Evolutionary conservation across 1,140 invertebrate genomes (phyloP), one percentile per base, ranked within the genome.

Genomic region (Pogonognathellus flavescens): DNA sequence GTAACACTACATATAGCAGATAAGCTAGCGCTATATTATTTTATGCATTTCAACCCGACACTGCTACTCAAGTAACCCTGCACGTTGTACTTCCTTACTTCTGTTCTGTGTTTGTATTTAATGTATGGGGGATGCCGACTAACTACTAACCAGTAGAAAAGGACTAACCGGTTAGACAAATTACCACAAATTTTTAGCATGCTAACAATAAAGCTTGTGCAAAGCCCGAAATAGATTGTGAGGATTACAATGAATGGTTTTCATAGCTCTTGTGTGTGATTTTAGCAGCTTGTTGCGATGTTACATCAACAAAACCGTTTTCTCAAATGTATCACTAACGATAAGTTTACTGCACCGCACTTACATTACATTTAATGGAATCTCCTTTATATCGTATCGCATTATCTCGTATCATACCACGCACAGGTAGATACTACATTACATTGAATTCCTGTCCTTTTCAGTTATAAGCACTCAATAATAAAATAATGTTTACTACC

Each of bases 171-270:
- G 70, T 76, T 76, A 76, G 70, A 76, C 70, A 76, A 76, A 76
- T 76, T 76, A 50, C 70, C 70, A 76, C 25, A 76, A 76, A 76
- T 76, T 76, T 76, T 76, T 76, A 76, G 70, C 41, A 76, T 49
- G 31, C 70, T 76, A 76, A 76, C 70, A 76, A 76, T 76, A 76
- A 76, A 76, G 70, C 70, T 76, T 76, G 70, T 76, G 70, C 70
- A 76, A 76, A 76, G 70, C 70, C 70, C 14, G 41, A 76, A 76
- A 76, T 76, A 76, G 70, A 76, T 76, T 76, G 70, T 18, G 3
- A 31, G 70, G 70, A 76, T 76, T 76, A 76, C 70, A 9, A 10
- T 76, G 31, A 76, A 76, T 76, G 70, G 70, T 31, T 76, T 76
- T 76, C 70, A 76, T 76, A 31, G 70, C 41, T 76, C 70, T 76